Base-by-base conservation (phyloP, 2,113 vertebrate genomes). In the Boleophthalmus pectinirostris region DNA sequence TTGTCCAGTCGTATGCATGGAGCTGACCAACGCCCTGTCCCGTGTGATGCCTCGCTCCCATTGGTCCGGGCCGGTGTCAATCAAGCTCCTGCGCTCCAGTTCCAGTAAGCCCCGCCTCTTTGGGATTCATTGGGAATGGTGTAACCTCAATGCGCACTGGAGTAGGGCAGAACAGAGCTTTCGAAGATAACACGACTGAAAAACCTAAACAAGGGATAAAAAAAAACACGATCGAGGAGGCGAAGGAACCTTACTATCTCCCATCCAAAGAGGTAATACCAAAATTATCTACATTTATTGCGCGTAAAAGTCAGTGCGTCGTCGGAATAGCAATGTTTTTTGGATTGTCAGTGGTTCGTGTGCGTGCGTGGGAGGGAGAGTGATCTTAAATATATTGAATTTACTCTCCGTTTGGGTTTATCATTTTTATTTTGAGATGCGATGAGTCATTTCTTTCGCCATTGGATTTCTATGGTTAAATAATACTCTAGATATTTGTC, bases 91-190 rank as follows among this genome's bases (percentile, higher is more conserved):
- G 12, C 8, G 21, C 16, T 60, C 66, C 3, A 51, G 1, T 90
- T 89, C 89, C 90, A 82, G 86, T 77, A 89, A 92, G 88, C 82
- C 82, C 72, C 69, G 6, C 69, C 77, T 38, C 7, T 38, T 43
- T 18, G 35, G 58, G 74, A 78, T 9, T 2, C 67, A 33, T 15
- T 68, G 80, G 86, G 82, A 85, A 79, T 23, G 43, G 11, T 74
- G 18, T n/a, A 29, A 67, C 33, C 0, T 13, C 7, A 45, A 7
- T 3, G 18, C 11, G 23, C 58, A 54, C 25, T 1, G 15, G 23
- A 33, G 21, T 38, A 16, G 12, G 3, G 14, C 58, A 49, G 47
- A 49, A 2, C 56, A 5, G 49, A 53, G 46, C 38, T 21, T 12
- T 25, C 15, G 21, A 47, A 15, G 33, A 18, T 3, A 14, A 23